Evolutionary conservation across 1,140 invertebrate genomes (phyloP), one percentile per base, ranked within the genome.

Genomic region (Penaeus vannamei): DNA sequence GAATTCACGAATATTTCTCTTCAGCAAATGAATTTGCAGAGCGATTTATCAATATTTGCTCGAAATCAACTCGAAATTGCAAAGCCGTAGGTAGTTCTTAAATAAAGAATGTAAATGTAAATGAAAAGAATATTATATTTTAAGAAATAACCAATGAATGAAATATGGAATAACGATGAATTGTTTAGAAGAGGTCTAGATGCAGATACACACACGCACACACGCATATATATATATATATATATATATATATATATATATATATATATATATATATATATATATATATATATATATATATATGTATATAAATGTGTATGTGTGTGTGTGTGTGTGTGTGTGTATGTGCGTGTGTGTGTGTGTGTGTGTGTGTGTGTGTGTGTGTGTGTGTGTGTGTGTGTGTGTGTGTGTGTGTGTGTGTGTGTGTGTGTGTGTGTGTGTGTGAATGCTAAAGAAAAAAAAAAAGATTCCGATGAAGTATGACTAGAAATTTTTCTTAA

Each of bases 351-450:
- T 66, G 64, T 66, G 26, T 66, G 64, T 66, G 64, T 66, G 64
- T 66, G 64, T 66, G 64, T 66, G 64, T 66, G 64, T 66, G 64
- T 66, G 64, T 66, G 64, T 66, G 64, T 66, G 64, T 66, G 64
- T 66, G 64, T 66, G 64, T 66, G 64, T 66, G 64, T 66, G 64
- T 66, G 64, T 66, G 64, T 66, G 64, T 66, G 64, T 66, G 64
- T 66, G 64, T 66, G 64, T 66, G 64, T 66, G 64, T 66, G 64
- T 66, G 64, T 66, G 2, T 66, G 64, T 66, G 64, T 8, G 64
- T 4, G 64, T 66, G 64, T 66, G 64, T 66, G 64, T 66, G 64
- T 66, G 64, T 66, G 64, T 66, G 64, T 66, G 64, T 66, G 64
- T 66, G 62, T 64, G 62, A 19, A n/a, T 64, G n/a, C n/a, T 64